Conservation (phyloP, 2,888 invertebrate genomes). For the Scrobipalpa costella region DNA sequence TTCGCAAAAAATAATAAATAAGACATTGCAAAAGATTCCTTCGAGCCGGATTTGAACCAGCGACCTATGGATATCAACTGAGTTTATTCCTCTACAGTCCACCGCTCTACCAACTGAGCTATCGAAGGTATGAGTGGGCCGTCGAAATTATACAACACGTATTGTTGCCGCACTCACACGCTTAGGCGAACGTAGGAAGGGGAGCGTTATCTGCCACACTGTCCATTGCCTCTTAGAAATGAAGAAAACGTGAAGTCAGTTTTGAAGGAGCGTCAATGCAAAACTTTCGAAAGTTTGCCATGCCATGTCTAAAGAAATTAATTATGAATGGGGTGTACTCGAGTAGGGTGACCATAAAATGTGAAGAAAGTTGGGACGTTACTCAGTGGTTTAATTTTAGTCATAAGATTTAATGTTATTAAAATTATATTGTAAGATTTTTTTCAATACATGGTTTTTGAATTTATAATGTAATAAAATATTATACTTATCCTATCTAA, state of each 20-base stretch:
- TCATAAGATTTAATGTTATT: no score
- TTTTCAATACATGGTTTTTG: no score
- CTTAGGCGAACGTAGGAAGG: neutral
- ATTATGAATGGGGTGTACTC: neutral
- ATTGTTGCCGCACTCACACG: conserved; percentile 5
- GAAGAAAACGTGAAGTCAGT: neutral
- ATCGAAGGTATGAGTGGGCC: conserved; percentile 55
- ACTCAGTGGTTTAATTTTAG: no score
- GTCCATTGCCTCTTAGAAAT: neutral
- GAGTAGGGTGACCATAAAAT: conserved; percentile 7
- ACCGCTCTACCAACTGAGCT: conserved; percentile 81
- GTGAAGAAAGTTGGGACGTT: neutral
- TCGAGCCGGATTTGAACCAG: conserved; percentile 84
- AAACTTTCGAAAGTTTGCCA: neutral
- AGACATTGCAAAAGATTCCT: conserved; percentile 60
- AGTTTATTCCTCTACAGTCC: conserved; percentile 54
- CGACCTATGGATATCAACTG: conserved; percentile 80
- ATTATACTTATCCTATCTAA: no score
- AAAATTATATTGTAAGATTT: no score
- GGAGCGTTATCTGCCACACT: neutral
- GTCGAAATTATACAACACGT: conserved; percentile 42
- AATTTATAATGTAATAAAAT: no score
- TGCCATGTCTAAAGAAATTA: neutral
- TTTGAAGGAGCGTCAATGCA: neutral
- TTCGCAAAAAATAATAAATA: conserved; percentile 22